Conservation (phyloP, 2,113 vertebrate genomes). For the Hippoglossus stenolepis region DNA sequence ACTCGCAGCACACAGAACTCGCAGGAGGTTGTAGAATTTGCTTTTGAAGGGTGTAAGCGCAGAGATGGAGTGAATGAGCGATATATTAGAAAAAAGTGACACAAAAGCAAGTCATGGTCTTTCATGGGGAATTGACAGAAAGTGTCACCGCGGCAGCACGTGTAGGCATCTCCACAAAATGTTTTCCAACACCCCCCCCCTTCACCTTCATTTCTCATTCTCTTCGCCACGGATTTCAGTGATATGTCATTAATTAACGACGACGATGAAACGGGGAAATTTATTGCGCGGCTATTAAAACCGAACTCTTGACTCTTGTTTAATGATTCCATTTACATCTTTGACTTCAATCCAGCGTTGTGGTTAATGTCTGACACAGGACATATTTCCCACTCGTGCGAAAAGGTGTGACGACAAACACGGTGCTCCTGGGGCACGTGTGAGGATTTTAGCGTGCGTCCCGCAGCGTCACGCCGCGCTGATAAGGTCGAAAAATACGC, state of each 20-base stretch:
- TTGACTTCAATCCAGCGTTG: constrained; percentile 36
- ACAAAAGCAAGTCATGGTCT: constrained; percentile 58
- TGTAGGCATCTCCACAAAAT: constrained; percentile 4
- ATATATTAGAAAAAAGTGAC: constrained; percentile 44
- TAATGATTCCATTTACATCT: constrained; percentile 40
- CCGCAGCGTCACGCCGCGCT: constrained; percentile 46
- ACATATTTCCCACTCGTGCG: constrained; percentile 9
- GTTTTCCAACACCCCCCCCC: neutral
- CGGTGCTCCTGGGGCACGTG: constrained; percentile 22
- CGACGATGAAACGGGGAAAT: constrained; percentile 22
- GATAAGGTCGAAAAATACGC: constrained; percentile 64
- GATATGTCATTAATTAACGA: constrained; percentile 36
- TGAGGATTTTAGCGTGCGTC: constrained; percentile 28
- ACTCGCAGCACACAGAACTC: constrained; percentile 35
- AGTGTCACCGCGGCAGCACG: neutral
- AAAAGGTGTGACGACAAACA: constrained; percentile 23
- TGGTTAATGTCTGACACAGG: constrained; percentile 20
- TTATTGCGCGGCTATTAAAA: constrained; percentile 14
- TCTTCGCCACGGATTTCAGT: constrained; percentile 29
- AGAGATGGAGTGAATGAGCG: constrained; percentile 44
- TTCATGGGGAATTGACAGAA: constrained; percentile 61
- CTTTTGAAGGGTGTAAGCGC: constrained; percentile 38
- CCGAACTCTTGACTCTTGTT: constrained; percentile 33
- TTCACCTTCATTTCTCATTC: constrained; percentile 50
- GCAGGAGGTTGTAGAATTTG: constrained; percentile 40